Base-by-base conservation (phyloP, 2,113 vertebrate species). In the Xerus inauris region DNA sequence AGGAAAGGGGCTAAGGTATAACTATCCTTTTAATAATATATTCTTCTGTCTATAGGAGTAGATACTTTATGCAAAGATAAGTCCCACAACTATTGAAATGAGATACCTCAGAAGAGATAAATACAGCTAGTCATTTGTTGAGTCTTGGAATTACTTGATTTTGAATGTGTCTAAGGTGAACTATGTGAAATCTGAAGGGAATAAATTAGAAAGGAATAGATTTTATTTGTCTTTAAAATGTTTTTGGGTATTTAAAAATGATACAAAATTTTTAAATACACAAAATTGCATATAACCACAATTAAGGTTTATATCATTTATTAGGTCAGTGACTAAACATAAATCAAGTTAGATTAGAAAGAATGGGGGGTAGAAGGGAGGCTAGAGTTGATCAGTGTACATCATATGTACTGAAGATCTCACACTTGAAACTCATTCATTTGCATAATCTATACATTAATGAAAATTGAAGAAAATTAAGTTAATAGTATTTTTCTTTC, bases 141-240 rank as follows among this genome's bases (percentile, higher is more conserved):
- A 84, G 14, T 80, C 28, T 89, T 62, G 14, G 24, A 24, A 80
- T 80, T 69, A 22, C 42, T 69, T 84, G 92, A 84, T 76, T 80
- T 96, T 87, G 49, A 94, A 80, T 77, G 42, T 59, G 65, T 84
- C 9, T 87, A 17, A 85, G 16, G 81, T 94, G 75, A 97, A 45
- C 13, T 67, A 94, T 4, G 24, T 89, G 28, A 76, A 51, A 94
- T 81, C 0, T 3, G 67, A 88, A 65, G 62, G 40, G 6, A 86
- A 92, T 47, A 69, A 92, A 89, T 38, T 35, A 81, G 28, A 73
- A 79, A 20, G 1, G 2, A 42, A 3, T 24, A 38, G 0, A 59
- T 69, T 65, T 79, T 47, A 40, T 59, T 91, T 71, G 14, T 40
- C 62, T 81, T n/a, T 22, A 71, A 94, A 67, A 47, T 73, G 47